Percentiles rank a stretch among this genome's conserved stretches.
Conservation (phyloP, 2,113 vertebrate genomes). For the Dasyornis broadbenti region DNA sequence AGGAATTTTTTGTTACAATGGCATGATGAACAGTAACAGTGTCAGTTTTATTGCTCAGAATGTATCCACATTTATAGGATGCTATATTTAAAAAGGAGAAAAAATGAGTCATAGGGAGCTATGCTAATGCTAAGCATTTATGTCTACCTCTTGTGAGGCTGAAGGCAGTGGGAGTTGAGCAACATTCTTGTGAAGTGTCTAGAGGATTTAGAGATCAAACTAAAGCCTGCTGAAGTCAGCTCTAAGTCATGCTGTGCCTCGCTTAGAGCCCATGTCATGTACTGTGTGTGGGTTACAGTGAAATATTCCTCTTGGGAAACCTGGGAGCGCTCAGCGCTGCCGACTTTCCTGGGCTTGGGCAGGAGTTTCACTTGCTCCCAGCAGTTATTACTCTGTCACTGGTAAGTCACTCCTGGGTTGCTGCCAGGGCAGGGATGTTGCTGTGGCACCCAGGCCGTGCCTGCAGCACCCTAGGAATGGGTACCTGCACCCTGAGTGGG, state of each 20-base stretch:
- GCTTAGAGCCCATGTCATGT: fast-evolving
- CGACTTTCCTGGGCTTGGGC: fast-evolving
- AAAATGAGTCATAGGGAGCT: conserved; percentile 43
- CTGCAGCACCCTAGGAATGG: neutral
- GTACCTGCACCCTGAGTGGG: neutral
- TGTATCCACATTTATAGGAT: neutral
- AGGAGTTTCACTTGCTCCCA: neutral
- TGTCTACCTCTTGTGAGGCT: conserved; percentile 23
- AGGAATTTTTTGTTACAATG: neutral
- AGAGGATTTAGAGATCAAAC: conserved; percentile 10
- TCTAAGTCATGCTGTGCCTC: neutral
- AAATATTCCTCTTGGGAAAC: neutral
- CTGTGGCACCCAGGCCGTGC: neutral
- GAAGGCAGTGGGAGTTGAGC: conserved; percentile 2
- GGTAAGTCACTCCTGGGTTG: fast-evolving
- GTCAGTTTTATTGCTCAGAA: conserved; percentile 7
- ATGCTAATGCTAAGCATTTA: conserved; percentile 30
- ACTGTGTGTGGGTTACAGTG: neutral
- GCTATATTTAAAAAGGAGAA: conserved; percentile 51
- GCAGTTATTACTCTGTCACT: fast-evolving
- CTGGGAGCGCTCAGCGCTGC: fast-evolving
- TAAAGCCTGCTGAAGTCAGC: neutral
- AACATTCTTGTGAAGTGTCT: neutral
- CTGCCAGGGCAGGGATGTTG: neutral
- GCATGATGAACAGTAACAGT: neutral